These are phyloP conservation scores for Altica lythri DNA, from an alignment of 2,888 invertebrate genomes.

Conservation along the genomic window DNA sequence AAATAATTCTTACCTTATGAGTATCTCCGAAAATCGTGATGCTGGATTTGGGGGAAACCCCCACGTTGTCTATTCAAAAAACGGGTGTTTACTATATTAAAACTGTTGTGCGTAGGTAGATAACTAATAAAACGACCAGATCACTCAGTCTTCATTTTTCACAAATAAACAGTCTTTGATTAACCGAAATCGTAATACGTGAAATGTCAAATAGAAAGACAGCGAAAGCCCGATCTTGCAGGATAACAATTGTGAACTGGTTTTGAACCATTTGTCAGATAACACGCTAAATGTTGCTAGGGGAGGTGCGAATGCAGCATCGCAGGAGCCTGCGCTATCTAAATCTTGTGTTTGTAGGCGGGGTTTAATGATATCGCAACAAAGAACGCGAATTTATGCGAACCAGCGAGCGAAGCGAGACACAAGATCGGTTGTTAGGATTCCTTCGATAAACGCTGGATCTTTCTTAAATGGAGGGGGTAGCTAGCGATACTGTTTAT, in stretches of 20 bases:
- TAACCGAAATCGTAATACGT: slow-evolving; percentile 7
- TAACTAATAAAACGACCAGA: too few relatives aligned
- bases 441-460: slow-evolving; percentile 47
- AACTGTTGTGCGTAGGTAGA: too few relatives aligned
- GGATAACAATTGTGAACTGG: slow-evolving; percentile 37
- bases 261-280: slow-evolving; percentile 40
- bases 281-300: slow-evolving; percentile 51
- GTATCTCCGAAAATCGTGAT: slow-evolving; percentile 59
- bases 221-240: slow-evolving; percentile 26
- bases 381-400: slow-evolving; percentile 21
- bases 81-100: too few relatives aligned
- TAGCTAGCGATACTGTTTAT: slow-evolving; percentile 56
- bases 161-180: too few relatives aligned
- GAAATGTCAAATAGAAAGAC: slow-evolving; percentile 16
- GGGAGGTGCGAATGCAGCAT: slow-evolving; percentile 50
- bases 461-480: slow-evolving; percentile 51
- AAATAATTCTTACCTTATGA: slow-evolving; percentile 57
- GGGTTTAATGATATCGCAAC: slow-evolving; percentile 22
- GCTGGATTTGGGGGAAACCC: slow-evolving; percentile 52
- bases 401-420: slow-evolving; percentile 22
- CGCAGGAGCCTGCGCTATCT: slow-evolving; percentile 35
- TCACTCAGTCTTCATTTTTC: too few relatives aligned
- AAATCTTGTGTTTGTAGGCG: slow-evolving; percentile 33
- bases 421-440: slow-evolving; percentile 25
- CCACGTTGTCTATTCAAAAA: slow-evolving; percentile 33